These are phyloP conservation scores for Lapara coniferarum DNA, from an alignment of 2,888 invertebrate genomes.

Conservation along the genomic window DNA sequence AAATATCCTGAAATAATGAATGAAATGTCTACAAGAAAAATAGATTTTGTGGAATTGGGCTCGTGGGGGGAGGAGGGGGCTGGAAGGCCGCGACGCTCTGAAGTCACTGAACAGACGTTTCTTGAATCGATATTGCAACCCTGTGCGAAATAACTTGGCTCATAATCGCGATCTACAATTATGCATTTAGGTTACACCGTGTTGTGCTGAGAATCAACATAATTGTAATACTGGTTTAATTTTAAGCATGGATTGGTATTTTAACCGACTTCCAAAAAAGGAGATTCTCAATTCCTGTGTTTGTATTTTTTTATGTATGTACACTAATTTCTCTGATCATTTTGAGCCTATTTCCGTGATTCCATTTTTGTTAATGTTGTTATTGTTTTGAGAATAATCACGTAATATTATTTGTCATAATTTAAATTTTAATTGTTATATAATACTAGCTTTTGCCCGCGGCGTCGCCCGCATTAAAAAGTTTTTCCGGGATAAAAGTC, in stretches of 20 bases:
- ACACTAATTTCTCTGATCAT: too few relatives aligned
- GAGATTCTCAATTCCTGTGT: too few relatives aligned
- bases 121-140: constrained; percentile 64
- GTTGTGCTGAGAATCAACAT: too few relatives aligned
- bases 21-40: background rate
- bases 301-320: too few relatives aligned
- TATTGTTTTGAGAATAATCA: background rate
- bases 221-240: background rate
- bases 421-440: too few relatives aligned
- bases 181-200: constrained; percentile 39
- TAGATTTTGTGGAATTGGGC: background rate
- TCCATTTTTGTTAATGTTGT: background rate
- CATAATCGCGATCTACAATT: constrained; percentile 43
- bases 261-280: too few relatives aligned
- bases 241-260: background rate
- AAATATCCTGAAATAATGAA: background rate
- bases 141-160: constrained; percentile 44
- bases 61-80: background rate
- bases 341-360: too few relatives aligned
- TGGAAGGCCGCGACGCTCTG: constrained; percentile 2
- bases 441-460: too few relatives aligned
- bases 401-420: too few relatives aligned
- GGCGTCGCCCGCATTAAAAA: too few relatives aligned
- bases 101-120: constrained; percentile 22
- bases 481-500: too few relatives aligned